These are phyloP conservation scores for Eremobia ochroleuca DNA, from an alignment of 2,888 invertebrate species.

Conservation along the genomic window DNA sequence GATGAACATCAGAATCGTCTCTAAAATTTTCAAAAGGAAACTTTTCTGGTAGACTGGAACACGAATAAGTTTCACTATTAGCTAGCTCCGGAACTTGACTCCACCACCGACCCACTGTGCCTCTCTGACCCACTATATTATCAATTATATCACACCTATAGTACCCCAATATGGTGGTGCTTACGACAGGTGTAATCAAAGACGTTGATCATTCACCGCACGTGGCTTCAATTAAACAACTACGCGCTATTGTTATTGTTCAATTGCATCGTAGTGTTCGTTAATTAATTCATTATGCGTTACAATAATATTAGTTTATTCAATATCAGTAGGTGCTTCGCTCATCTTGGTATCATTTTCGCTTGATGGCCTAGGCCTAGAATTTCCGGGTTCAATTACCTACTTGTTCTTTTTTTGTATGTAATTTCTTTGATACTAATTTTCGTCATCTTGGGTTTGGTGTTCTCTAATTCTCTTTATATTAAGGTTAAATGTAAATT, in stretches of 20 bases:
- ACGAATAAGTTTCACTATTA: constrained; percentile 41
- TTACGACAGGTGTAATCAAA: constrained; percentile 53
- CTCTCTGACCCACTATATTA: constrained; percentile 20
- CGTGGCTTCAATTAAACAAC: constrained; percentile 63
- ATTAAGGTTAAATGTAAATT: neutral
- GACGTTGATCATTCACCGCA: constrained; percentile 46
- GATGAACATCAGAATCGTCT: neutral
- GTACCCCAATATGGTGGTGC: constrained; percentile 32
- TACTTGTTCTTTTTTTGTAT: neutral
- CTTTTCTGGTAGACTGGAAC: neutral
- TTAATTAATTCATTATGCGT: constrained; percentile 54
- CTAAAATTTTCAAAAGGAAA: neutral
- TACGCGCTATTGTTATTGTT: constrained; percentile 49
- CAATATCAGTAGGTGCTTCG: constrained; percentile 2
- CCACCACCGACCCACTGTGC: constrained; percentile 17
- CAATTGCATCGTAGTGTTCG: constrained; percentile 18
- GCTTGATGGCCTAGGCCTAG: neutral
- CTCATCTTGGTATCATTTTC: neutral
- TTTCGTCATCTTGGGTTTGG: neutral
- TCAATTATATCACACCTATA: constrained; percentile 40
- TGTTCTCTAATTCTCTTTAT: neutral
- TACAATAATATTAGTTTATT: constrained; percentile 29
- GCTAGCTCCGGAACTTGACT: neutral
- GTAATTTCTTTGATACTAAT: neutral
- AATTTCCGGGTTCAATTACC: neutral